phyloP scores from a whole-genome alignment of 2,888 invertebrate genomes.

The Drymonia ruficornis region DNA sequence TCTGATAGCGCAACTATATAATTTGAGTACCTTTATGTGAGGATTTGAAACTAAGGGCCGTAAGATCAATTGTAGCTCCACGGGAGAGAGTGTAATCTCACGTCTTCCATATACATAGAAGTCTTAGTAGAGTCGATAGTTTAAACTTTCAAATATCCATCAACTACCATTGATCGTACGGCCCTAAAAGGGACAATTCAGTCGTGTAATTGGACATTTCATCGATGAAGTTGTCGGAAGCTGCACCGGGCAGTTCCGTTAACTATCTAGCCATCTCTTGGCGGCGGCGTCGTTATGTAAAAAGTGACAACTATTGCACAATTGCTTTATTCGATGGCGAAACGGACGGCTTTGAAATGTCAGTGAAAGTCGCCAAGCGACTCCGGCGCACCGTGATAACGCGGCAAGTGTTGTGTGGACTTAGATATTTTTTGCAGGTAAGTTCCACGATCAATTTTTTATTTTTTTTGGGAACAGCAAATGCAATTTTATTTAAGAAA shows the following conservation, averaged over 20 bases:
- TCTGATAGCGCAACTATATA: background rate
- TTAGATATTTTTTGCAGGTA: constrained; percentile 15
- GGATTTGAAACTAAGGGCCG: no score
- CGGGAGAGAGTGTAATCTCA: no score
- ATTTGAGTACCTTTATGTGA: no score
- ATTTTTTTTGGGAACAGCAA: background rate
- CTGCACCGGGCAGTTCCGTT: constrained; percentile 27
- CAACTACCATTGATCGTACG: no score
- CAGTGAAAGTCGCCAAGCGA: constrained; percentile 81
- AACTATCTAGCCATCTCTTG: constrained; percentile 43
- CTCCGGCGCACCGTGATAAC: constrained; percentile 70
- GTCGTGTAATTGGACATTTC: background rate
- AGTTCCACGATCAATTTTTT: background rate
- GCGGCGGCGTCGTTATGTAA: constrained; percentile 70
- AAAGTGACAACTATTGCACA: constrained; percentile 81
- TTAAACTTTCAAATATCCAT: no score
- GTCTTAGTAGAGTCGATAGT: no score
- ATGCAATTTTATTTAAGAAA: no score
- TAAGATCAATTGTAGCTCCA: no score
- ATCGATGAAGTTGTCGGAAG: constrained; percentile 4
- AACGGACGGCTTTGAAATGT: constrained; percentile 76
- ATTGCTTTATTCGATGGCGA: constrained; percentile 81
- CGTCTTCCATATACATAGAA: no score
- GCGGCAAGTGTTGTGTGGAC: constrained; percentile 31
- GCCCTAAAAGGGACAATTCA: no score